Conservation (phyloP, 2,888 invertebrate genomes). For the Leptogaster cylindrica region DNA sequence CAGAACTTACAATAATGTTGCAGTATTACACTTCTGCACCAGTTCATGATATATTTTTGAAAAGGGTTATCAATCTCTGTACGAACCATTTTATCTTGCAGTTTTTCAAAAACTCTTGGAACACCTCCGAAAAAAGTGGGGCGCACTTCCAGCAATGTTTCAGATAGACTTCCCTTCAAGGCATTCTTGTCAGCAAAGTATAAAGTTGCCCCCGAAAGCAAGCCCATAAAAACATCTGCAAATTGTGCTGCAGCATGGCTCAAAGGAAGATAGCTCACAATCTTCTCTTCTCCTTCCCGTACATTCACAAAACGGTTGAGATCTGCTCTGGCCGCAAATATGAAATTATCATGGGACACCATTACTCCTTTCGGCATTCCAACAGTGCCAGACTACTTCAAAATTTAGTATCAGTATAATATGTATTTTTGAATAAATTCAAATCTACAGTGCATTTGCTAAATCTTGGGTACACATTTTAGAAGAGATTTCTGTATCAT, state of each 20-base stretch:
- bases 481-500: no score
- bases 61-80: no score
- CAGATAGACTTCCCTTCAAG: slow-evolving; percentile 78
- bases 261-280: slow-evolving; percentile 83
- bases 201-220: slow-evolving; percentile 60
- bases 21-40: slow-evolving; percentile 71
- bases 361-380: slow-evolving; percentile 91
- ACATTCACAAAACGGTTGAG: slow-evolving; percentile 63
- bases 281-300: slow-evolving; percentile 65
- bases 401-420: no score
- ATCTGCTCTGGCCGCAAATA: slow-evolving; percentile 69
- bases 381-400: slow-evolving; percentile 87
- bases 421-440: no score
- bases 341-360: slow-evolving; percentile 87
- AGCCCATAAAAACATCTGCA: slow-evolving; percentile 70
- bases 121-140: slow-evolving; percentile 87
- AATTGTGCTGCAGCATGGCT: slow-evolving; percentile 90
- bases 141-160: slow-evolving; percentile 74
- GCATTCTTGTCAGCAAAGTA: slow-evolving; percentile 90
- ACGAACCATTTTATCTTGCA: slow-evolving; percentile 80
- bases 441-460: no score
- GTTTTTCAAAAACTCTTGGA: slow-evolving; percentile 92
- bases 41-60: slow-evolving; percentile 71
- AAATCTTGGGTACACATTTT: no score
- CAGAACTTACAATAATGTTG: slow-evolving; percentile 68